These are phyloP conservation scores for Bubo blakistoni DNA, from an alignment of 2,113 vertebrate genomes.

Conservation along the genomic window DNA sequence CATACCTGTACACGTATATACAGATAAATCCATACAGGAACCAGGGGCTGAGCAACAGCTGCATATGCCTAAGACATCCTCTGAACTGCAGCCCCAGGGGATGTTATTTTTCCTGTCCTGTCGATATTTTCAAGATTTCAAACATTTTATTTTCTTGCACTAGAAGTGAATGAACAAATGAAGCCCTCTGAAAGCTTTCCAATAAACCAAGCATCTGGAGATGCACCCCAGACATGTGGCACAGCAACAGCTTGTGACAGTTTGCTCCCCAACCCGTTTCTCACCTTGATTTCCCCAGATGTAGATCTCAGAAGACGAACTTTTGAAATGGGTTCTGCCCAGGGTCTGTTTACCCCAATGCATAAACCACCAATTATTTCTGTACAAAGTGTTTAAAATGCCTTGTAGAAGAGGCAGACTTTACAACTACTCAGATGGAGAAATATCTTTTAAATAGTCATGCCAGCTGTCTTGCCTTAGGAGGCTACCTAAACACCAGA, in stretches of 20 bases:
- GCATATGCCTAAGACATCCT: neutral
- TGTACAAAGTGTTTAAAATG: neutral
- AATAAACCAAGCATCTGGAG: neutral
- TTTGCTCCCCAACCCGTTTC: neutral
- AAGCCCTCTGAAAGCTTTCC: neutral
- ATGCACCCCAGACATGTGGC: accelerated
- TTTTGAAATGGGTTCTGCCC: neutral
- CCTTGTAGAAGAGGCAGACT: neutral
- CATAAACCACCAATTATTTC: neutral
- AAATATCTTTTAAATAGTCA: neutral
- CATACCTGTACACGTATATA: accelerated
- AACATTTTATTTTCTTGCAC: neutral
- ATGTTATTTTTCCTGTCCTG: neutral
- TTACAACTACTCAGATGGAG: neutral
- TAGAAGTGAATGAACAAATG: neutral
- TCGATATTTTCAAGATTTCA: neutral
- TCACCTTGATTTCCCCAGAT: neutral
- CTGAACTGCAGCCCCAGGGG: conserved; percentile 67
- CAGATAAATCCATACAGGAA: neutral
- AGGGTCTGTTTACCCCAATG: neutral
- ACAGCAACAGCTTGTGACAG: accelerated
- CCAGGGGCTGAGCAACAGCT: neutral
- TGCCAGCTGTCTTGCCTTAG: neutral
- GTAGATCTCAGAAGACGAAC: neutral
- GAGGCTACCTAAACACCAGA: neutral